A percentile compares a stretch with the other conserved stretches of the same genome.
Evolutionary conservation across 2,797 vertebrate species (phyloP).

Genomic region (Poeciliopsis presidionis): DNA sequence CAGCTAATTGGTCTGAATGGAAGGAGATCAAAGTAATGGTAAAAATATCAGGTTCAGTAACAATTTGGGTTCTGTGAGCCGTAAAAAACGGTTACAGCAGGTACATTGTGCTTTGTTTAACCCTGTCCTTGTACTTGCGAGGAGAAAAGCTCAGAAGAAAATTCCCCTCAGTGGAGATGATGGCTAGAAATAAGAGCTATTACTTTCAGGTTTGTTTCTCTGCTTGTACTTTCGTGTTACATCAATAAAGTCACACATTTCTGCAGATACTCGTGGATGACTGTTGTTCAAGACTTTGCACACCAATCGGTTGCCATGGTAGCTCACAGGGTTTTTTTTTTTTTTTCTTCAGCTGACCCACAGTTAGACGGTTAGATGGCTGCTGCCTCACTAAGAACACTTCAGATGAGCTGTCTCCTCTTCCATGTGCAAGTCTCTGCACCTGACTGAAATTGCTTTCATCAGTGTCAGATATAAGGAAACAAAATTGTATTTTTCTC

Average conservation of each 20-base stretch:
- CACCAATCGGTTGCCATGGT: slow-evolving; percentile 67
- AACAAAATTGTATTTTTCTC: not conserved
- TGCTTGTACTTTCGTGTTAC: slow-evolving; percentile 32
- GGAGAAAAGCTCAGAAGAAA: slow-evolving; percentile 17
- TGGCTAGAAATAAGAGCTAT: slow-evolving; percentile 7
- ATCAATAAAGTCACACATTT: slow-evolving; percentile 50
- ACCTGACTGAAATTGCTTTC: slow-evolving; percentile 18
- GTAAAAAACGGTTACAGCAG: slow-evolving; percentile 21
- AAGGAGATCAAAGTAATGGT: slow-evolving; percentile 33
- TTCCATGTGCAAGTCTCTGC: slow-evolving; percentile 9
- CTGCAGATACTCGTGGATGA: slow-evolving; percentile 43
- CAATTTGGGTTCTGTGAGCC: slow-evolving; percentile 49
- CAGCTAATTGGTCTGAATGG: slow-evolving; percentile 53
- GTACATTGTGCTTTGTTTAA: slow-evolving; percentile 47
- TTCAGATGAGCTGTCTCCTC: slow-evolving; percentile 43
- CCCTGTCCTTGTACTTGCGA: not conserved
- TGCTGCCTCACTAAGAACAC: slow-evolving; percentile 53
- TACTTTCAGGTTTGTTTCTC: slow-evolving; percentile 14
- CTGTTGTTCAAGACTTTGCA: slow-evolving; percentile 61
- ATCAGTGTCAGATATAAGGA: not conserved
- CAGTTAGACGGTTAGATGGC: slow-evolving; percentile 47
- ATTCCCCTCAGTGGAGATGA: not conserved
- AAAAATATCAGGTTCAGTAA: slow-evolving; percentile 35
- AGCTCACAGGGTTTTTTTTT: slow-evolving; percentile 64
- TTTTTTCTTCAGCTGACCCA: slow-evolving; percentile 58